Conservation (phyloP, 2,113 vertebrate species). For the Microtus oregoni region DNA sequence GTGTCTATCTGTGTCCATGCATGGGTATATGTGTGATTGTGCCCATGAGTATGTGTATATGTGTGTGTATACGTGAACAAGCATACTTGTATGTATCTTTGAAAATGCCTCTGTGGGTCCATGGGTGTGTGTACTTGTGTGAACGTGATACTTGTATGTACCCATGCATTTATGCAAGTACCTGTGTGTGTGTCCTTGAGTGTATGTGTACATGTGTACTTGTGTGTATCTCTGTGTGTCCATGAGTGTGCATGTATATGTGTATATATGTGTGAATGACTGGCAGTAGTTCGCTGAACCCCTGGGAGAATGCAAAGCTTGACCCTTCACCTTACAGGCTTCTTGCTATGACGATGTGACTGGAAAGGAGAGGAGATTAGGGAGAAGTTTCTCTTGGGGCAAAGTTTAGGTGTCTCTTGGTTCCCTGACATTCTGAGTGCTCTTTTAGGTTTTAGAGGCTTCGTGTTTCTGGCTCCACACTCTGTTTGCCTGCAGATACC, state of each 20-base stretch:
- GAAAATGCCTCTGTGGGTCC: not conserved
- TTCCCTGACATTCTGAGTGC: not conserved
- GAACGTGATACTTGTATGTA: not conserved
- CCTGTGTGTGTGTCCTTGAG: not conserved
- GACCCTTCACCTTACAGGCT: not conserved
- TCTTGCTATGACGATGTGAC: not conserved
- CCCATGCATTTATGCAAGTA: not conserved
- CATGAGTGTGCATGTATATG: not conserved
- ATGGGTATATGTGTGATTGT: not conserved
- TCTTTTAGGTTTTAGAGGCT: not conserved
- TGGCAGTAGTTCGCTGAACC: not conserved
- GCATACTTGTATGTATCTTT: not conserved
- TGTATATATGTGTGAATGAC: not conserved
- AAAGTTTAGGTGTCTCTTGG: not conserved
- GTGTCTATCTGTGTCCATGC: not conserved
- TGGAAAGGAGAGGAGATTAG: not conserved
- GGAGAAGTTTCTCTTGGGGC: not conserved
- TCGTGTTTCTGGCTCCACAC: not conserved
- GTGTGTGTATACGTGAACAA: too few species aligned
- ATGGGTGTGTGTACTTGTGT: not conserved
- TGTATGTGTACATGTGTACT: not conserved
- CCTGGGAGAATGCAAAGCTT: not conserved
- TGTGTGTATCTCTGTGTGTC: not conserved
- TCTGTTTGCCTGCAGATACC: too few species aligned
- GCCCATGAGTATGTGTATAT: not conserved